Percentiles rank a stretch among this genome's conserved stretches.
Evolutionary conservation across 2,797 vertebrate genomes (phyloP).

Genomic region (Bufotes viridis): DNA sequence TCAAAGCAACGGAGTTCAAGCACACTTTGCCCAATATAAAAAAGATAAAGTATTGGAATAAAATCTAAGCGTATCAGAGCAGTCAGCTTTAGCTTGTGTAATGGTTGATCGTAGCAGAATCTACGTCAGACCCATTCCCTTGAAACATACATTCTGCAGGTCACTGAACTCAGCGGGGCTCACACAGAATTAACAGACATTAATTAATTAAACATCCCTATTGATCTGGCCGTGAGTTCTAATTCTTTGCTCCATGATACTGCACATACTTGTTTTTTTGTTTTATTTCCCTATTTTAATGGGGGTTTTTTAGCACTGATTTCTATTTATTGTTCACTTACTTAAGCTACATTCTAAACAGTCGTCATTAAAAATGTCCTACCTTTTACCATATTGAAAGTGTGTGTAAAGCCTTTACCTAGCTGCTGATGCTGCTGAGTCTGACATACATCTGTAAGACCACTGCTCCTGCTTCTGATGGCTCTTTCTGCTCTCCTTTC

Average conservation of each 20-base stretch:
- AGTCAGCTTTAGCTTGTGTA: background rate
- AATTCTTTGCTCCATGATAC: conserved; percentile 1
- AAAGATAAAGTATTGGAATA: conserved; percentile 23
- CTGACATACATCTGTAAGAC: too few species aligned
- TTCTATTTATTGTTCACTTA: background rate
- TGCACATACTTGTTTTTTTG: background rate
- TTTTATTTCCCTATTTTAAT: background rate
- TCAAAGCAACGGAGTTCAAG: background rate
- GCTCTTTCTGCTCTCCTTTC: too few species aligned
- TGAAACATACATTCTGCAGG: conserved; percentile 32
- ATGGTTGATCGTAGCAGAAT: background rate
- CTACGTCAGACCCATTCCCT: conserved; percentile 18
- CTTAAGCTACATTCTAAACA: background rate
- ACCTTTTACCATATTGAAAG: too few species aligned
- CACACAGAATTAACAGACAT: conserved; percentile 24
- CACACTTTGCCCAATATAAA: background rate
- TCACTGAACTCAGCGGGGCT: conserved; percentile 23
- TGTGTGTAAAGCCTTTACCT: too few species aligned
- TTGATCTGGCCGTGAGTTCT: conserved; percentile 12
- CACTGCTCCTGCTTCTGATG: too few species aligned
- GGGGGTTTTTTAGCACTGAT: background rate
- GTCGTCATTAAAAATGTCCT: too few species aligned
- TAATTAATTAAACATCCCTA: conserved; percentile 35
- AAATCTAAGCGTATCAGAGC: background rate
- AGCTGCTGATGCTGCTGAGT: too few species aligned